Conservation (phyloP, 2,797 vertebrate genomes). For the Lacerta viridis region DNA sequence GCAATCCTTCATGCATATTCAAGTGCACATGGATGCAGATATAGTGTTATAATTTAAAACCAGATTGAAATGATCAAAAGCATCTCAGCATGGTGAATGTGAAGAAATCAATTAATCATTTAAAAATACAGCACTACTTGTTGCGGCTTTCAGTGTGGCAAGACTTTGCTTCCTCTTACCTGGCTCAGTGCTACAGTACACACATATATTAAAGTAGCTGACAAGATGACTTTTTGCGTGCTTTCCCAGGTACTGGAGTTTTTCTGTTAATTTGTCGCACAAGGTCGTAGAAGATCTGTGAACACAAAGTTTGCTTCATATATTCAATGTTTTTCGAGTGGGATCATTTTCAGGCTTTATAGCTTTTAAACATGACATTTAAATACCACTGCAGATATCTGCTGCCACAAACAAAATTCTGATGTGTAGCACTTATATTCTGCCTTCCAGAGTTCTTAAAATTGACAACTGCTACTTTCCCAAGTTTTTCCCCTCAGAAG, state of each 20-base stretch:
- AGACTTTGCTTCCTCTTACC: constrained; percentile 75
- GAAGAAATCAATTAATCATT: not conserved
- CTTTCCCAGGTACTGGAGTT: constrained; percentile 91
- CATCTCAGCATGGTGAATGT: not conserved
- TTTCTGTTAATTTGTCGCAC: constrained; percentile 95
- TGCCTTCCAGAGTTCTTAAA: not conserved
- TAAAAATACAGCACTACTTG: not conserved
- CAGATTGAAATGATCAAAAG: not conserved
- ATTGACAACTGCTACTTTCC: not conserved
- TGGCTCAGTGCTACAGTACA: constrained; percentile 92
- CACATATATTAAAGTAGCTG: constrained; percentile 90
- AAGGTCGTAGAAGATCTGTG: constrained; percentile 93
- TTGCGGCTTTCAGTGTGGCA: not conserved
- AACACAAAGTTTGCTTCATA: constrained; percentile 53
- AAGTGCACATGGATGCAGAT: not conserved
- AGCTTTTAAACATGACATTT: not conserved
- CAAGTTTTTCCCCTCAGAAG: not conserved
- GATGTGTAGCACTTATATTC: constrained; percentile 3
- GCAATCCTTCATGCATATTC: not conserved
- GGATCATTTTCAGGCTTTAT: constrained; percentile 19
- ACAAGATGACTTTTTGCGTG: constrained; percentile 92
- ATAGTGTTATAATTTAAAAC: not conserved
- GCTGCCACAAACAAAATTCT: not conserved
- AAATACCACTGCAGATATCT: constrained; percentile 4
- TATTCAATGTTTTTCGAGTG: constrained; percentile 34